Evolutionary conservation across 2,797 vertebrate species (phyloP).

Genomic region (Lagodon rhomboides): DNA sequence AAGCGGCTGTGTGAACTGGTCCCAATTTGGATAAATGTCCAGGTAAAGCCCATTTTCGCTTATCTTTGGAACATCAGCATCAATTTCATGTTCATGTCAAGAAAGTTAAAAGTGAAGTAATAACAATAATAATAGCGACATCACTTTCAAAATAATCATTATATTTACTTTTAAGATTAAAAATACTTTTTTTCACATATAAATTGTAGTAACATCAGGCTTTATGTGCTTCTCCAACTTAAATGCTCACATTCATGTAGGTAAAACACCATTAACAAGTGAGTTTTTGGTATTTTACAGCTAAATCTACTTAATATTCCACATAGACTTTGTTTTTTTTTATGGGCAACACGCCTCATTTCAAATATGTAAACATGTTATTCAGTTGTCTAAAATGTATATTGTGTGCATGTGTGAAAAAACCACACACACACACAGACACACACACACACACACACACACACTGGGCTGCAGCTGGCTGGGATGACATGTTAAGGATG

Average conservation of each 20-base stretch:
- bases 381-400: slow-evolving; percentile 1
- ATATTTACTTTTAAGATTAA: not conserved
- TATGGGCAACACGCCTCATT: not conserved
- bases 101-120: not conserved
- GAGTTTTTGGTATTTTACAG: not conserved
- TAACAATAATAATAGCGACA: too few species aligned
- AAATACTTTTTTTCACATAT: too few species aligned
- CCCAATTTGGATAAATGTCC: not conserved
- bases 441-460: slow-evolving; percentile 17
- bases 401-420: slow-evolving; percentile 9
- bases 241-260: too few species aligned
- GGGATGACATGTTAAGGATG: slow-evolving; percentile 74
- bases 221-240: not conserved
- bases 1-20: not conserved
- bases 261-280: too few species aligned
- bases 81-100: too few species aligned
- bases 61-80: not conserved
- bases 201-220: not conserved
- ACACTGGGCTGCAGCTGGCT: slow-evolving; percentile 42
- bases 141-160: not conserved
- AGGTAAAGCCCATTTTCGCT: not conserved
- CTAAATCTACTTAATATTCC: not conserved
- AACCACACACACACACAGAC: slow-evolving; percentile 26
- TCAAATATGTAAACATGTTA: not conserved
- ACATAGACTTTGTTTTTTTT: not conserved